Conservation (phyloP, 2,113 vertebrate species). For the Glaucomys volans region DNA sequence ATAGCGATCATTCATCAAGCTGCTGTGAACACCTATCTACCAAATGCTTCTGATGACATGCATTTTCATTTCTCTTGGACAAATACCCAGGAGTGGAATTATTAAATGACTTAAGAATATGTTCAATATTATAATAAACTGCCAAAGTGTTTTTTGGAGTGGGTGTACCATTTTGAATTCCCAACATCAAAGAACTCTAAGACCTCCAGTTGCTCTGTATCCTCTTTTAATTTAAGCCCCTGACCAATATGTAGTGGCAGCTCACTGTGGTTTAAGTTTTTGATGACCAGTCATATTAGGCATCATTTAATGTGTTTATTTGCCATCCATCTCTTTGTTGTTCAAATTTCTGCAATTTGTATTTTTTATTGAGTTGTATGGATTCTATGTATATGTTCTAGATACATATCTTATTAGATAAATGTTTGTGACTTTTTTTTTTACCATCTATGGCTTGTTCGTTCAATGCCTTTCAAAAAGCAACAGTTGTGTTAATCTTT, state of each 20-base stretch:
- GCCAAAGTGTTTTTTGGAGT: not conserved
- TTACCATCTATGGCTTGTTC: not conserved
- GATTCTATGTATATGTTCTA: not conserved
- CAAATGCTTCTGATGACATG: not conserved
- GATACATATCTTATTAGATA: not conserved
- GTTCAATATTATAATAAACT: not conserved
- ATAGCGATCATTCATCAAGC: not conserved
- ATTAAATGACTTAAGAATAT: not conserved
- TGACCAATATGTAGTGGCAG: not conserved
- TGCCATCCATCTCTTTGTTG: not conserved
- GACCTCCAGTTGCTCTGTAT: not conserved
- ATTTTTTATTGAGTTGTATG: not conserved
- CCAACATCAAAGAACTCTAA: not conserved
- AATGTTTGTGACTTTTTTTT: not conserved
- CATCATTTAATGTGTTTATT: not conserved
- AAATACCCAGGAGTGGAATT: not conserved
- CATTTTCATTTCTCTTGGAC: not conserved
- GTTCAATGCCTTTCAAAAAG: not conserved
- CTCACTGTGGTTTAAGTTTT: not conserved
- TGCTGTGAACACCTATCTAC: not conserved
- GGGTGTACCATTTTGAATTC: not conserved
- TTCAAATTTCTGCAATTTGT: not conserved
- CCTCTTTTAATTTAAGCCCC: not conserved
- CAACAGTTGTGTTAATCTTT: not conserved
- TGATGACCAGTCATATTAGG: not conserved